phyloP scores from a whole-genome alignment of 2,113 vertebrate species.

The Sinosuthora webbiana region DNA sequence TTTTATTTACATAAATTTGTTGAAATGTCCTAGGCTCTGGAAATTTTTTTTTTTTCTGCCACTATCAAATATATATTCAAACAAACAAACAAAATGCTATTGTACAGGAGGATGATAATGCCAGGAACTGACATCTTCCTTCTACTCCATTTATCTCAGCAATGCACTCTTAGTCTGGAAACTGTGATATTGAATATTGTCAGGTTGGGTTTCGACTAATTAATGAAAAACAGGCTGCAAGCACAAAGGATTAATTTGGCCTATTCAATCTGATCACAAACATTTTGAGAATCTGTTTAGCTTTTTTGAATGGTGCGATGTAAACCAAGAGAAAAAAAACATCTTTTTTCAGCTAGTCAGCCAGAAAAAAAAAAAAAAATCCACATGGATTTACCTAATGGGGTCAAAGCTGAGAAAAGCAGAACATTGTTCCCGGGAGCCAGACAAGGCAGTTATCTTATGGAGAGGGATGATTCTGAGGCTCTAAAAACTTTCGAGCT shows the following conservation, averaged over 20 bases:
- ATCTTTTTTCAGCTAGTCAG: not conserved
- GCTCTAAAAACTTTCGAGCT: not conserved
- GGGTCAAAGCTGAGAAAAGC: conserved; percentile 20
- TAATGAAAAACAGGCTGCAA: conserved; percentile 55
- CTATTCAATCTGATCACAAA: conserved; percentile 50
- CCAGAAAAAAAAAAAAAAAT: not conserved
- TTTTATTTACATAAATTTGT: not conserved
- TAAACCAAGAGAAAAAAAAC: not conserved
- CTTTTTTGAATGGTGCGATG: conserved; percentile 14
- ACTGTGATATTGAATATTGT: conserved; percentile 52
- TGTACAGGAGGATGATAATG: not conserved
- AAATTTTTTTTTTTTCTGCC: not conserved
- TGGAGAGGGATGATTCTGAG: not conserved
- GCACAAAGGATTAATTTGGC: conserved; percentile 57
- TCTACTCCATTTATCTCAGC: conserved; percentile 53
- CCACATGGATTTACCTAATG: conserved; percentile 6
- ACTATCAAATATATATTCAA: not conserved
- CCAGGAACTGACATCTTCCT: conserved; percentile 9
- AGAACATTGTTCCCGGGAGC: not conserved
- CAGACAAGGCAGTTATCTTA: not conserved
- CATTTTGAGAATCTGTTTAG: conserved; percentile 52
- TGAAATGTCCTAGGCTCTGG: not conserved
- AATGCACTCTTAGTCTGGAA: conserved; percentile 41
- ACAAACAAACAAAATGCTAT: not conserved
- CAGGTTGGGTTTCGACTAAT: conserved; percentile 47